Evolutionary conservation across 2,797 vertebrate species (phyloP).

Genomic region (Gila robusta): DNA sequence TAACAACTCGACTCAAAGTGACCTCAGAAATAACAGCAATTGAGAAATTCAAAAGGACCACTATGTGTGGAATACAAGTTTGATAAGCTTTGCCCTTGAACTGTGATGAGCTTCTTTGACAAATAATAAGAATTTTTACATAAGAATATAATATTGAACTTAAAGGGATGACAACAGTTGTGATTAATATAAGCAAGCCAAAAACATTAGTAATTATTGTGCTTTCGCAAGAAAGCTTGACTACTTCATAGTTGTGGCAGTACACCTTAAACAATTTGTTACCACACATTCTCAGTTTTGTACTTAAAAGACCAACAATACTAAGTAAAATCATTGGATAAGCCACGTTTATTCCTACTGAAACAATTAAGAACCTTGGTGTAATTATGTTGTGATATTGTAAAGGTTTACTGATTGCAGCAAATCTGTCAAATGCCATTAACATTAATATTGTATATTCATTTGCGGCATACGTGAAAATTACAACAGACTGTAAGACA

Average conservation of each 20-base stretch:
- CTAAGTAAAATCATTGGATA: constrained; percentile 51
- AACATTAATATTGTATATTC: constrained; percentile 56
- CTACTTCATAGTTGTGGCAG: constrained; percentile 32
- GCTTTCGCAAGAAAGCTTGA: constrained; percentile 25
- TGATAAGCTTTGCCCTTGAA: constrained; percentile 67
- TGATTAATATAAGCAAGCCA: background rate
- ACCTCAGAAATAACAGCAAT: constrained; percentile 67
- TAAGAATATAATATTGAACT: constrained; percentile 21
- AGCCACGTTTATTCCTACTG: constrained; percentile 29
- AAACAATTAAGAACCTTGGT: constrained; percentile 17
- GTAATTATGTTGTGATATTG: constrained; percentile 57
- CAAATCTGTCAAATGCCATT: constrained; percentile 60
- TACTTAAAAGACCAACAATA: constrained; percentile 19
- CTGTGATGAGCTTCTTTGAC: constrained; percentile 65
- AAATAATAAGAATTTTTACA: constrained; percentile 63
- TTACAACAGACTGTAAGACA: constrained; percentile 49
- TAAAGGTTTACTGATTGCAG: constrained; percentile 58
- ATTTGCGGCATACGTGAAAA: constrained; percentile 53
- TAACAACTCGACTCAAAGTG: constrained; percentile 53
- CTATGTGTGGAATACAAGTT: constrained; percentile 73
- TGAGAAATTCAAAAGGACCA: constrained; percentile 64
- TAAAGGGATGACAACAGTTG: background rate
- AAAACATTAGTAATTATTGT: background rate
- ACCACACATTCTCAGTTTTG: constrained; percentile 52
- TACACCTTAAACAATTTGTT: constrained; percentile 30